phyloP scores from a whole-genome alignment of 2,888 invertebrate genomes.

The Himalopsyche tibetana region DNA sequence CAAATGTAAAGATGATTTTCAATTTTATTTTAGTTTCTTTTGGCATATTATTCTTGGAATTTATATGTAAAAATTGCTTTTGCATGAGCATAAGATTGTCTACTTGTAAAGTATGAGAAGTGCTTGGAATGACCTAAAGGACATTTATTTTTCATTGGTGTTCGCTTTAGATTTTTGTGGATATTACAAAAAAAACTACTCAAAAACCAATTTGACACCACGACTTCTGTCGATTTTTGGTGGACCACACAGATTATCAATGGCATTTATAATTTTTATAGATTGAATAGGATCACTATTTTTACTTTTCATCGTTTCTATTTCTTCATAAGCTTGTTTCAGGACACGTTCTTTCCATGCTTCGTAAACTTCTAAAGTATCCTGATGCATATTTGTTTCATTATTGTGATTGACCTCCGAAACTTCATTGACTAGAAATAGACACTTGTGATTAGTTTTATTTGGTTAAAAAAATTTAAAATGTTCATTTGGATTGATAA shows the following conservation, averaged over 20 bases:
- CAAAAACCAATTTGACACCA: neutral
- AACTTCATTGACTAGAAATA: no score
- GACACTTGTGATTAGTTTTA: neutral
- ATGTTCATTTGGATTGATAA: neutral
- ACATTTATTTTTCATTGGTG: no score
- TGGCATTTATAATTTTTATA: neutral
- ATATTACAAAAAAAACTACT: neutral
- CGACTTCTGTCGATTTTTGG: neutral
- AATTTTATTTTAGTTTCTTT: no score
- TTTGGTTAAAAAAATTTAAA: neutral
- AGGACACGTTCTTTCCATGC: conserved; percentile 80
- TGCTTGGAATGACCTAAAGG: no score
- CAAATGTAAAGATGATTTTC: no score
- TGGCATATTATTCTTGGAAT: no score
- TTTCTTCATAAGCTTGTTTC: conserved; percentile 73
- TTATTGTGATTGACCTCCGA: neutral
- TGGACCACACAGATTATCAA: neutral
- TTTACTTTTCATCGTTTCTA: conserved; percentile 1
- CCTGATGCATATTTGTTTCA: neutral
- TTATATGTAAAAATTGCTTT: no score
- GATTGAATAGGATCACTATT: neutral
- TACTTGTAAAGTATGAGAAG: no score
- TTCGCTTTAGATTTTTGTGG: no score
- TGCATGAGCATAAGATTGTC: no score
- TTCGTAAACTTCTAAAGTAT: conserved; percentile 76